phyloP scores from a whole-genome alignment of 2,797 vertebrate species.

The Sebastes dallii region DNA sequence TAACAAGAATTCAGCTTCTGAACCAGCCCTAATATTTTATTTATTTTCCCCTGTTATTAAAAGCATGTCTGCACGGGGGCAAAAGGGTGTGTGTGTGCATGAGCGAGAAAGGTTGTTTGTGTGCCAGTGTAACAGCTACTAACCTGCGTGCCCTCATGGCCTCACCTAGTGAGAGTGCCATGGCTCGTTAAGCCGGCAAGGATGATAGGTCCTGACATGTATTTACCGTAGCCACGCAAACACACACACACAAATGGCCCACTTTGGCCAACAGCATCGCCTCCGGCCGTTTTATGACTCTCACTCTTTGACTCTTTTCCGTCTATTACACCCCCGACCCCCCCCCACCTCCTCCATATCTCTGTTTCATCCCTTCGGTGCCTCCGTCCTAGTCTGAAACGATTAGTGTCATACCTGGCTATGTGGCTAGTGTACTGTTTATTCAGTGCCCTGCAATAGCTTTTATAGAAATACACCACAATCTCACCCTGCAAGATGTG shows the following conservation, averaged over 20 bases:
- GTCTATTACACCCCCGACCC: constrained; percentile 48
- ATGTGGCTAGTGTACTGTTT: constrained; percentile 39
- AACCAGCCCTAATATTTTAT: background rate
- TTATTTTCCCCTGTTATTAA: background rate
- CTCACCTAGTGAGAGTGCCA: constrained; percentile 68
- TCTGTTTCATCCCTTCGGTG: constrained; percentile 48
- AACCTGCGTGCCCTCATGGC: constrained; percentile 59
- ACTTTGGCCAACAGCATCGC: constrained; percentile 69
- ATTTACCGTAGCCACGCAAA: constrained; percentile 67
- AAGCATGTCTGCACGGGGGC: background rate
- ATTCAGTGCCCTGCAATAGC: constrained; percentile 13
- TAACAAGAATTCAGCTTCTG: background rate
- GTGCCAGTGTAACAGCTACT: constrained; percentile 37
- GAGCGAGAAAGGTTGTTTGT: background rate
- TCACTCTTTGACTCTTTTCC: constrained; percentile 57
- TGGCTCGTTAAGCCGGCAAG: constrained; percentile 66
- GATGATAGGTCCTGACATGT: constrained; percentile 71
- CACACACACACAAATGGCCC: constrained; percentile 63
- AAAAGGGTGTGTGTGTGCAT: background rate
- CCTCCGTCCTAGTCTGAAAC: constrained; percentile 60
- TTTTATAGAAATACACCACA: background rate
- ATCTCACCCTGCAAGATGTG: background rate
- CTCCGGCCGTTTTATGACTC: constrained; percentile 61
- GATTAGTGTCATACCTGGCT: constrained; percentile 74
- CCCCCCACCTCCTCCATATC: background rate